Evolutionary conservation across 2,888 invertebrate genomes (phyloP), one percentile per base, ranked within the genome.

Genomic region (Diloba caeruleocephala): DNA sequence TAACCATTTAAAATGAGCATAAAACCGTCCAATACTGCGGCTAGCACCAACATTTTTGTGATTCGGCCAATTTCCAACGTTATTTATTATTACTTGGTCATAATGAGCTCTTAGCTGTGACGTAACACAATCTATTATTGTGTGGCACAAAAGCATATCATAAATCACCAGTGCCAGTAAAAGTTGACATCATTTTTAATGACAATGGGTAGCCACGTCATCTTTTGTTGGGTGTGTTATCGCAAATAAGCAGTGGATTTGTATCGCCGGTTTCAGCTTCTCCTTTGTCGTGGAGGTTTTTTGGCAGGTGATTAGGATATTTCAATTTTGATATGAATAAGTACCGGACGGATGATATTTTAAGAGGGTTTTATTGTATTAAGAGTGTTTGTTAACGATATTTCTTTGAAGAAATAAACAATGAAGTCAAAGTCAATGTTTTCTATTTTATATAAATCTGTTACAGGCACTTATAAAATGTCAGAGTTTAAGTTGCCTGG

Each of bases 161-260:
- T 88, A 87, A 89, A 89, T 90, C 88, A 88, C 76, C 74, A 56
- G 54, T 65, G 44, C 67, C 70, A 73, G 78, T 79, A 76, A 73
- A 21, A 81, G 84, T 87, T 88, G 88, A 87, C 86, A 81, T 88
- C 83, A 85, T 88, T 88, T 89, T 88, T 87, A 87, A 84, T 86
- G 84, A 87, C 85, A 88, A 88, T 80, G 71, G 82, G 48, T 63
- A 56, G 38, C 39, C 34, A 74, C 69, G 76, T 74, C 71, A 68
- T 65, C 75, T 71, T 78, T 79, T 81, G 80, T 80, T 68, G 60
- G 58, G 62, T 56, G 48, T 61, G 55, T 59, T 65, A 67, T 73
- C 59, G 36, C 60, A 49, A 68, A 64, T 68, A 68, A 56, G 52
- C 49, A 19, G 38, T 49, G 51, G 41, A 55, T 64, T 61, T 51